phyloP scores from a whole-genome alignment of 2,113 vertebrate genomes.

The Acanthisitta chloris region DNA sequence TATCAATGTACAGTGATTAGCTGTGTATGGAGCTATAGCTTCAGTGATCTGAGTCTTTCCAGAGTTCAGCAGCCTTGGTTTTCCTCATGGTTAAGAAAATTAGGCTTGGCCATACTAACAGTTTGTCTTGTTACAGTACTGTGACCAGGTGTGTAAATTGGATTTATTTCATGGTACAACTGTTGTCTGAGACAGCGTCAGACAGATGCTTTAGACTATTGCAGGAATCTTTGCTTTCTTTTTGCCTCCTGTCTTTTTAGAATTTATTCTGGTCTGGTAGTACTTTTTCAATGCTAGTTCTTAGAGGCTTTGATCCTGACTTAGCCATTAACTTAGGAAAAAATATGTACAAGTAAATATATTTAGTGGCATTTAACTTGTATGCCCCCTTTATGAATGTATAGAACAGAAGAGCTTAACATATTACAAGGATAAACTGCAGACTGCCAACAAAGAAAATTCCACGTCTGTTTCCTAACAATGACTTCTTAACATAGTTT shows the following conservation, averaged over 20 bases:
- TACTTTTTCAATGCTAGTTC: not conserved
- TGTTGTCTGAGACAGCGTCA: not conserved
- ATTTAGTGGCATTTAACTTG: not conserved
- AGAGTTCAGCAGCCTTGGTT: not conserved
- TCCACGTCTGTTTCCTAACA: not conserved
- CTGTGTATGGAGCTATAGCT: not conserved
- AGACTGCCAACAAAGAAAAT: not conserved
- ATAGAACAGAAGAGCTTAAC: not conserved
- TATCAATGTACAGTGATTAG: not conserved
- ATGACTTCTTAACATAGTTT: not conserved
- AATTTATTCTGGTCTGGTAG: not conserved
- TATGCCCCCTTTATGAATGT: not conserved
- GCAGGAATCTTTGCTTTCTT: fast-evolving
- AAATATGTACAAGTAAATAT: not conserved
- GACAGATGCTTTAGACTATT: not conserved
- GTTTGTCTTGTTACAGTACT: not conserved
- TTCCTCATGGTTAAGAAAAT: not conserved
- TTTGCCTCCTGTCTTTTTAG: not conserved
- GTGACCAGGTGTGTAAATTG: not conserved
- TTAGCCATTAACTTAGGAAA: not conserved
- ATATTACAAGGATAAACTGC: not conserved
- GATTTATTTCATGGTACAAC: not conserved
- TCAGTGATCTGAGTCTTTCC: not conserved
- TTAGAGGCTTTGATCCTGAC: not conserved
- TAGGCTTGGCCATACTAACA: not conserved